Percentiles rank a stretch among this genome's conserved stretches.
phyloP scores from a whole-genome alignment of 2,888 invertebrate genomes.

The Mesorhabditis sp. region DNA sequence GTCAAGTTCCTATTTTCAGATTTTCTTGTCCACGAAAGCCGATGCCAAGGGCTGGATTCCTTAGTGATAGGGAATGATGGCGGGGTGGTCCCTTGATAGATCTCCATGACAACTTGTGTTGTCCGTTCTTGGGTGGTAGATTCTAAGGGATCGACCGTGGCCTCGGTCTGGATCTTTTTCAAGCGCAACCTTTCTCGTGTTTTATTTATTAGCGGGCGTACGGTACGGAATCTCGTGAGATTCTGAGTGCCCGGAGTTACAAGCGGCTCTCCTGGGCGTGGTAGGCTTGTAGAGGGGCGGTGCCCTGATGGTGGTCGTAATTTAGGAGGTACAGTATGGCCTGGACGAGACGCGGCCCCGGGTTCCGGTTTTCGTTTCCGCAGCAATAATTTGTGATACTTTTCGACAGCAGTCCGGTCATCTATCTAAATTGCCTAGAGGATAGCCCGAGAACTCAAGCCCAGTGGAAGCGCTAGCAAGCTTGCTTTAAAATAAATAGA shows the following conservation, averaged over 20 bases:
- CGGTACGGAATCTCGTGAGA: not conserved
- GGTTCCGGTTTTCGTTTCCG: not conserved
- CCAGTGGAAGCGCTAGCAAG: too few relatives aligned
- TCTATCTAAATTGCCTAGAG: not conserved
- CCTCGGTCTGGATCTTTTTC: not conserved
- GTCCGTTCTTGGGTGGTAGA: not conserved
- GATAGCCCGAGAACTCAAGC: too few relatives aligned
- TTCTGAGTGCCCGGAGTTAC: not conserved
- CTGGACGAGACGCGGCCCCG: not conserved
- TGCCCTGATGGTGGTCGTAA: not conserved
- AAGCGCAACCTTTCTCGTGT: not conserved
- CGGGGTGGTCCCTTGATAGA: not conserved
- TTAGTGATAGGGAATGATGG: not conserved
- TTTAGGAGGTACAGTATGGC: not conserved
- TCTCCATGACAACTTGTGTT: not conserved
- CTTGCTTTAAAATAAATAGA: too few relatives aligned
- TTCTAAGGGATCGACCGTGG: not conserved
- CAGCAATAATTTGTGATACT: slow-evolving; percentile 5
- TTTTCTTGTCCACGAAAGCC: not conserved
- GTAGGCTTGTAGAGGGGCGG: not conserved
- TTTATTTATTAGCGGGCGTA: not conserved
- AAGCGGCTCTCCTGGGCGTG: not conserved
- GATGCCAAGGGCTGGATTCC: not conserved
- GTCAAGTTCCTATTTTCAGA: not conserved
- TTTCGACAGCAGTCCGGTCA: not conserved